These are phyloP conservation scores for Brachyalestes nurse DNA, from an alignment of 2,797 vertebrate species.

Conservation along the genomic window DNA sequence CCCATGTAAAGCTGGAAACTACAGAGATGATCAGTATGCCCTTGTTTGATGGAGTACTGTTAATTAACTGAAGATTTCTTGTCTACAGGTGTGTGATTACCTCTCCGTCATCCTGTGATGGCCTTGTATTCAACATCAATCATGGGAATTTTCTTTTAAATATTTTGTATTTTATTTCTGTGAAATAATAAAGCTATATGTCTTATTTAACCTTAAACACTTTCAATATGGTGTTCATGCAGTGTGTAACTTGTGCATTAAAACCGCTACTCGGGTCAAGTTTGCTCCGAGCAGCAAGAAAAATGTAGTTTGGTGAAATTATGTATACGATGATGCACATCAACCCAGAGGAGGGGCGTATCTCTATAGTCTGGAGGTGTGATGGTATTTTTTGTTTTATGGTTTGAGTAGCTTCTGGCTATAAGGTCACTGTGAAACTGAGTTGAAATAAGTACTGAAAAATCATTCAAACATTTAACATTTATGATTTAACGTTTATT, in stretches of 20 bases:
- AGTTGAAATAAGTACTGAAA: neutral
- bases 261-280: neutral
- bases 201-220: slow-evolving; percentile 36
- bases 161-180: slow-evolving; percentile 55
- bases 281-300: neutral
- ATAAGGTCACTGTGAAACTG: no score
- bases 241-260: neutral
- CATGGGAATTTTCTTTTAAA: neutral
- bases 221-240: slow-evolving; percentile 19
- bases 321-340: no score
- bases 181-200: slow-evolving; percentile 59
- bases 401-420: no score
- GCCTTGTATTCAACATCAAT: neutral
- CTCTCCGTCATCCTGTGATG: slow-evolving; percentile 74
- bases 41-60: neutral
- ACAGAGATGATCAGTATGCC: neutral
- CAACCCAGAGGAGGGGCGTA: no score
- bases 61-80: neutral
- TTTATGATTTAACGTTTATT: neutral
- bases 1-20: no score
- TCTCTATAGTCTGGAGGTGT: no score
- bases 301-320: no score
- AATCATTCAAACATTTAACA: neutral
- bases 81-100: slow-evolving; percentile 71
- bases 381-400: no score